Base-by-base conservation (phyloP, 2,113 vertebrate genomes). In the Callorhinus ursinus region DNA sequence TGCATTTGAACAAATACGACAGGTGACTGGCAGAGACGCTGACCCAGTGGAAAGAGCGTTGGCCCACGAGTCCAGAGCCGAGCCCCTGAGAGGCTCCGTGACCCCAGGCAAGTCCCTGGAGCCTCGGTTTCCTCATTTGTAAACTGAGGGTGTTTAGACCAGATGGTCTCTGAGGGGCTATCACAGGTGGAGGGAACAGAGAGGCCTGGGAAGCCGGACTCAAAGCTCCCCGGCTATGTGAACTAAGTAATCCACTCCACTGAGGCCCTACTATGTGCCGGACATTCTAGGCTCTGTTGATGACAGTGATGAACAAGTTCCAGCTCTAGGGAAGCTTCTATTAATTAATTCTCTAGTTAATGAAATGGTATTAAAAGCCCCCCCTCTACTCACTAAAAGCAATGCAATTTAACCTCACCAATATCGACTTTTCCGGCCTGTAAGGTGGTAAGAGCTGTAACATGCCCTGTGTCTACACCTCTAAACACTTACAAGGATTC, bases 21-120 rank as follows among this genome's bases (percentile, higher is more conserved):
- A 63, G 61, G 42, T 26, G 9, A 3, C 2, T 53, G 10, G 36
- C 4, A 0, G 24, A 5, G 49, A 33, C 10, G 0, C 0, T 1
- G 26, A 86, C 59, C 53, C 4, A 4, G 10, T 31, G 42, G n/a
- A 71, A 51, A 14, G 31, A 63, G 28, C 31, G 0, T 5, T 5
- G 31, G 15, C 55, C 39, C 7, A 4, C 49, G 51, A 51, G 33
- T 55, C 46, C 39, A 22, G 31, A 80, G 33, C 46, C 8, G 46
- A 63, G 24, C 49, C 51, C 13, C 57, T 1, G 28, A 87, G 39
- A 71, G 83, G 42, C n/a, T 57, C 71, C 65, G 21, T 0, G 39
- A 83, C 46, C 22, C 28, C 22, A 0, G 24, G 15, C 49, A 53
- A 83, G 55, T 26, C 26, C 36, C 21, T 88, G 53, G 39, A 65